Evolutionary conservation across 1,140 invertebrate species (phyloP), one percentile per base, ranked within the genome.

Genomic region (Zaprionus davidi): DNA sequence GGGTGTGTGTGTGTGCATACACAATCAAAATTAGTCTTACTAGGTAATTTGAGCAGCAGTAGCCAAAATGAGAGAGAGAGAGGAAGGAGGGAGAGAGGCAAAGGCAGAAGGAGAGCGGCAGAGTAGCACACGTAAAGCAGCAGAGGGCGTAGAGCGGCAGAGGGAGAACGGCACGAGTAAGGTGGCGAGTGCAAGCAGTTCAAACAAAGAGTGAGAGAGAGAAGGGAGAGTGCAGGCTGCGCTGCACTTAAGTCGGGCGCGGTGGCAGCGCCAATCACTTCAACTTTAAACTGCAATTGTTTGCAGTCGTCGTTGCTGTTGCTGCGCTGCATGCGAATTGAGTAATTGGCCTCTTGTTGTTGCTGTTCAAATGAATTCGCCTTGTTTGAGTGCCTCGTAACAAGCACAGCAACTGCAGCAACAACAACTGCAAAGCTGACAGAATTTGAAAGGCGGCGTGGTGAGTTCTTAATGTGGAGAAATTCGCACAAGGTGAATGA

Each of bases 271-370:
- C 53, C 69, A 83, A 80, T 86, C 75, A 74, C 65, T 74, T 84
- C 75, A 77, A 65, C 78, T 85, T 72, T 73, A 74, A 90, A 79
- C 78, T 74, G 71, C 85, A 90, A 88, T 88, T 88, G 81, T 84
- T 84, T 80, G 79, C 66, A 24, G 36, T 59, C 15, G 44, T 28
- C 20, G 46, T 11, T 12, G 17, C 9, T 0, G 44, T 22, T 13
- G 46, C 46, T 51, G 46, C 20, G 51, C 64, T 71, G 64, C 64
- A 73, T 78, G 64, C 73, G 44, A 74, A 69, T 70, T 66, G 71
- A 82, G 72, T 80, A 79, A 90, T 90, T 88, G 86, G 72, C 66
- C 38, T 36, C 44, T 67, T 75, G 60, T 34, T 68, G 57, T 13
- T 41, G 34, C 58, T 69, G 28, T 15, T 64, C 65, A 74, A 69